Evolutionary conservation across 2,113 vertebrate genomes (phyloP), one percentile per base, ranked within the genome.

Genomic region (Malurus melanocephalus): DNA sequence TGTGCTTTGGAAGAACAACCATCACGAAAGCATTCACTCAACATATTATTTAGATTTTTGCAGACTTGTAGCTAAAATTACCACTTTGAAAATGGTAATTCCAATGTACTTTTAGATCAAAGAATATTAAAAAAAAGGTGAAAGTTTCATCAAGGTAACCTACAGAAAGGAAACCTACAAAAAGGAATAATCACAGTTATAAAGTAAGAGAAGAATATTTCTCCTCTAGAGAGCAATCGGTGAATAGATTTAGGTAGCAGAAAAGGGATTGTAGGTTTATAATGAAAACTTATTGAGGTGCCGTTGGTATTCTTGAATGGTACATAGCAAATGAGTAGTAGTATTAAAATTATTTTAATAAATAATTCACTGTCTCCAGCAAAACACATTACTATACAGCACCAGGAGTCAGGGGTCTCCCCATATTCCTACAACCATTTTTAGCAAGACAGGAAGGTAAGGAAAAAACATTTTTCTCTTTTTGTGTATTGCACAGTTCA

Each of bases 321-420:
- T 89, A 90, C 78, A 86, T 77, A 80, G 95, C 71, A 88, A 95
- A 95, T 82, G 11, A 94, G 53, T 68, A 92, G 72, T 73, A 79
- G 46, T 60, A 95, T 80, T 95, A 92, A 89, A 93, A 93, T 87
- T 87, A 90, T 88, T 94, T 95, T 88, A 11, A 87, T 48, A 95
- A 93, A 89, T 90, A 85, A 84, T 90, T 76, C 33, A 45, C 10
- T 43, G 23, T 67, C 40, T 67, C 38, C 53, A 86, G 52, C 3
- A 81, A 83, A 90, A 85, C 17, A 13, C 19, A 84, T 26, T 59
- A 60, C 15, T 72, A 68, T 6, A 60, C 10, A 32, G 8, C 30
- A 83, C 48, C 13, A 42, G 20, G 6, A 81, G 13, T 17, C 43
- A 30, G 18, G 18, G 8, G 11, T 49, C 59, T 52, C 17, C 35